Evolutionary conservation across 2,888 invertebrate genomes (phyloP), one percentile per base, ranked within the genome.

Genomic region (Venusia cambrica): DNA sequence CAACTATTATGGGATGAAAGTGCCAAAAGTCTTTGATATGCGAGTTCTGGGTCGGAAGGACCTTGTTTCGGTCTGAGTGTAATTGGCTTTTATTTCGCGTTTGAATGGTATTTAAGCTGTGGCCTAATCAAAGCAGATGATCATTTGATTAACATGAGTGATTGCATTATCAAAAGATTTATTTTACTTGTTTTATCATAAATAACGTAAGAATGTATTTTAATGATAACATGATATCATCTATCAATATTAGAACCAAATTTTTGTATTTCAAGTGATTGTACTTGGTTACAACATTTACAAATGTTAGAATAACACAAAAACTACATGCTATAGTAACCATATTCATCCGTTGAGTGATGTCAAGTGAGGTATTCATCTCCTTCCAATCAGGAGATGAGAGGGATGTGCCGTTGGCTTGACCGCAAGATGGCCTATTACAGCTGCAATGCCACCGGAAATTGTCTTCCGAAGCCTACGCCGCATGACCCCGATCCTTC

Each of bases 1-100:
- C 60, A 63, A 68, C 68, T 66, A 68, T n/a, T 68, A 54, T 57
- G 51, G 52, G 63, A 69, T 68, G 61, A 66, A 68, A 69, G 65
- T 57, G 53, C 61, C 57, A 62, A 65, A 66, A 51, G 51, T 48
- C 54, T 48, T 62, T 63, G 55, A 63, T 57, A 60, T 51, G 35
- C 39, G 51, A 47, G 20, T 53, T 54, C 50, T 48, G 50, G 38
- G 42, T 19, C 24, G 38, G 42, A 43, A 43, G 38, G 34, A 35
- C 21, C 12, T 4, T 28, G 26, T 27, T 34, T 27, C 24, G 31
- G 27, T 40, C 31, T 31, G 21, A 31, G 27, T 28, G 31, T 24
- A 24, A 40, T 40, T 40, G 31, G 16, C 27, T 32, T 26, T 31
- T 22, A 8, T 4, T n/a, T n/a, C n/a, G n/a, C n/a, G n/a, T n/a